Conservation (phyloP, 2,113 vertebrate species). For the Fregetta grallaria region DNA sequence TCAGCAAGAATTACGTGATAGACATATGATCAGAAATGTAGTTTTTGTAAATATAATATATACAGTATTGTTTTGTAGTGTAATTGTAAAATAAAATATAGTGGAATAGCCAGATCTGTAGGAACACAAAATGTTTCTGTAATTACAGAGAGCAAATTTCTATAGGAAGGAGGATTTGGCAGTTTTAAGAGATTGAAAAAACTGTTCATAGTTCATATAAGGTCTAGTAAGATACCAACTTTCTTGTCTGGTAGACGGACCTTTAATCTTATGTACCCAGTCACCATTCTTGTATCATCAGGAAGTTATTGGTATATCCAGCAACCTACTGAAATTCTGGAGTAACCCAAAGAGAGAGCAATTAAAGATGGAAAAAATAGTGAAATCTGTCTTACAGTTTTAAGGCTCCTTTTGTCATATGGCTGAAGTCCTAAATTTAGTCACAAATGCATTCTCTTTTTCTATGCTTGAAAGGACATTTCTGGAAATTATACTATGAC, state of each 20-base stretch:
- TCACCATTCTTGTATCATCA: background rate
- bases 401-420: background rate
- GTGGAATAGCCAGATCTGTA: background rate
- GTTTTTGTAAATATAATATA: background rate
- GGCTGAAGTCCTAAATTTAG: background rate
- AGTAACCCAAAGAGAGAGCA: background rate
- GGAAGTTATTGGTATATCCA: background rate
- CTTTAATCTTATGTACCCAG: background rate
- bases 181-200: background rate
- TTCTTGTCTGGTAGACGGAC: background rate
- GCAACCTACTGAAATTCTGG: background rate
- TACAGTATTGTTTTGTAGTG: background rate
- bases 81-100: background rate
- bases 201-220: background rate
- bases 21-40: background rate
- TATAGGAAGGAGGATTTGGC: background rate
- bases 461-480: background rate
- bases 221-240: background rate
- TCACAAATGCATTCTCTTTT: background rate
- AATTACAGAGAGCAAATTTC: background rate
- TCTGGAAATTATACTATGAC: background rate
- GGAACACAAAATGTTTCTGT: background rate
- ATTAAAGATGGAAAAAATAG: background rate
- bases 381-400: background rate
- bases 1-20: background rate